Conservation (phyloP, 2,888 invertebrate species). For the Drosophila greeni region DNA sequence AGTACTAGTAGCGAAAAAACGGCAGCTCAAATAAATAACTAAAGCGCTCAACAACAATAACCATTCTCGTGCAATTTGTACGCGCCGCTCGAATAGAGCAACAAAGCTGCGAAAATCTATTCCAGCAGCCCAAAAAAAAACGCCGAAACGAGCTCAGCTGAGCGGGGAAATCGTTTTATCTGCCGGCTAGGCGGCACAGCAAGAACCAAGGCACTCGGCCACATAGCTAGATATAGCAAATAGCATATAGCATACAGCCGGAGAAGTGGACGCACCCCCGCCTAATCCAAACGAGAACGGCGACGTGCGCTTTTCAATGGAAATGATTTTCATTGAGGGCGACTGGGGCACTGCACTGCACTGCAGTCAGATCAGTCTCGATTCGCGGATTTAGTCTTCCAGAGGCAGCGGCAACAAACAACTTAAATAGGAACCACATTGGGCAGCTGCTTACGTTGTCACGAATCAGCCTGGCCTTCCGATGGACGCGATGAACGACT, state of each 20-base stretch:
- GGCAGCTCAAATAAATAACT: conserved; percentile 32
- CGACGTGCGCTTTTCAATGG: conserved; percentile 49
- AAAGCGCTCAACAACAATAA: conserved; percentile 52
- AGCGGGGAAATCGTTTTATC: conserved; percentile 38
- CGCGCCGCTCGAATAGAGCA: conserved; percentile 20
- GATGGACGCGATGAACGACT: conserved; percentile 28
- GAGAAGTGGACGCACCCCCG: conserved; percentile 20
- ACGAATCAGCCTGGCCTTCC: conserved; percentile 23
- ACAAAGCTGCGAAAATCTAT: conserved; percentile 51
- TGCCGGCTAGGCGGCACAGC: conserved; percentile 21
- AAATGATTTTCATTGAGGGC: conserved; percentile 66
- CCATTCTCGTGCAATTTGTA: conserved; percentile 53
- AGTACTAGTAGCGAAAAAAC: conserved; percentile 2
- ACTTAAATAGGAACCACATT: conserved; percentile 29
- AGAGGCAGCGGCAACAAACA: conserved; percentile 37
- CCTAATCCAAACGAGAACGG: conserved; percentile 52
- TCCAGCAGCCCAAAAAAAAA: conserved; percentile 29
- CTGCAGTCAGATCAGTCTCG: conserved; percentile 21
- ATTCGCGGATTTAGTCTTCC: conserved; percentile 5
- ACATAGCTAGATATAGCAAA: neutral
- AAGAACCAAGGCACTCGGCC: conserved; percentile 9
- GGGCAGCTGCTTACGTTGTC: conserved; percentile 59
- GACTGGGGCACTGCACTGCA: conserved; percentile 11
- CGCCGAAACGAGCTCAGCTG: conserved; percentile 25
- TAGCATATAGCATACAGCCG: conserved; percentile 5